These are phyloP conservation scores for Erannis defoliaria DNA, from an alignment of 2,888 invertebrate species.

Conservation along the genomic window DNA sequence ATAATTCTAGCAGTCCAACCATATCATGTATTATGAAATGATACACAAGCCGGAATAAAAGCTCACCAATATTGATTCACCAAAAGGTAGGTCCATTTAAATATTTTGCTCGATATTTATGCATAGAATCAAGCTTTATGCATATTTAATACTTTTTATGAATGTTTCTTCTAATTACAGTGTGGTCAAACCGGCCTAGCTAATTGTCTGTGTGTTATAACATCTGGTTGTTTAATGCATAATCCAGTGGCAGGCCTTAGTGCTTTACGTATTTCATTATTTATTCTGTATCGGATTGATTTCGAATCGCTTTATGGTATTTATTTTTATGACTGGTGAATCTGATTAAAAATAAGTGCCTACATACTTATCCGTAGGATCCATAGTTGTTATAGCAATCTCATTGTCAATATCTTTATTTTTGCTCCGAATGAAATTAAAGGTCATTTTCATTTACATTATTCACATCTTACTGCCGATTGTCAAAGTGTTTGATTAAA, in stretches of 20 bases:
- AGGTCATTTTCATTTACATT: slow-evolving; percentile 2
- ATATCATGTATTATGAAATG: neutral
- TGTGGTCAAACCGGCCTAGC: slow-evolving; percentile 13
- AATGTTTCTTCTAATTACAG: slow-evolving; percentile 13
- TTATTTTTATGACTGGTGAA: slow-evolving; percentile 11
- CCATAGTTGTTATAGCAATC: neutral
- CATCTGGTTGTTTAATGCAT: neutral
- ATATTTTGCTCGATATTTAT: slow-evolving; percentile 20
- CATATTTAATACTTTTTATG: neutral
- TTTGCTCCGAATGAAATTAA: slow-evolving; percentile 5
- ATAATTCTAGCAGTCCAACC: neutral
- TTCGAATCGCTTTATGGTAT: slow-evolving; percentile 14
- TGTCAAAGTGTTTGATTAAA: too few relatives aligned
- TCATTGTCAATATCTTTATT: neutral
- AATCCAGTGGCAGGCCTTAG: neutral
- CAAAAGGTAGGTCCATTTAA: slow-evolving; percentile 33
- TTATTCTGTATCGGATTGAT: slow-evolving; percentile 17
- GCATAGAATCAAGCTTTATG: slow-evolving; percentile 7
- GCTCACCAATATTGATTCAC: slow-evolving; percentile 32
- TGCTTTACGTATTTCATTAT: neutral
- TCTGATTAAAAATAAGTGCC: slow-evolving; percentile 1
- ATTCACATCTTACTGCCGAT: neutral
- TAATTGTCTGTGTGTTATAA: neutral
- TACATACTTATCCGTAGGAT: neutral
- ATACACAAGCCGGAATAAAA: neutral